Percentiles rank a stretch among this genome's conserved stretches.
Conservation (phyloP, 1,140 invertebrate species). For the Harlomillsia oculata region DNA sequence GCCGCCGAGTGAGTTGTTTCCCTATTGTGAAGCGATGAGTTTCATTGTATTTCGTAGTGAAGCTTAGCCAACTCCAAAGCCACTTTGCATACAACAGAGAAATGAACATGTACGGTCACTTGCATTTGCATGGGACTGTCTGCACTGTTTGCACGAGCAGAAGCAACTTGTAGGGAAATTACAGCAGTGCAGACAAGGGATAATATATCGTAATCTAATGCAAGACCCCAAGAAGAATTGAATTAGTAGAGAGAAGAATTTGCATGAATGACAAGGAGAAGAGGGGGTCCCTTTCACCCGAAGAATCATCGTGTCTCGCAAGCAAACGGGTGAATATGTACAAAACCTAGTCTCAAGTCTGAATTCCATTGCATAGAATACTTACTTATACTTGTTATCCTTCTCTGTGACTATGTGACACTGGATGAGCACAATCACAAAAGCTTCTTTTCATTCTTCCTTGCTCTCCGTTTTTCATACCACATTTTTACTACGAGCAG, state of each 20-base stretch:
- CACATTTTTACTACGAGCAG: too few species aligned
- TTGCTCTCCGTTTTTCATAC: too few species aligned
- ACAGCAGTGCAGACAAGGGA: not conserved
- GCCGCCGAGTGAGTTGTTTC: too few species aligned
- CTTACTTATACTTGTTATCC: not conserved
- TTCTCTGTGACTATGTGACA: not conserved
- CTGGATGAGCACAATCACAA: not conserved
- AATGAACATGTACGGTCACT: not conserved
- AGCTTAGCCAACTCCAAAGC: too few species aligned
- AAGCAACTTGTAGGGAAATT: not conserved
- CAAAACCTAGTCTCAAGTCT: not conserved
- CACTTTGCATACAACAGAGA: too few species aligned
- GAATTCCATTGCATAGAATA: not conserved
- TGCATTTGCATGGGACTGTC: not conserved
- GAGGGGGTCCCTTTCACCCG: too few species aligned
- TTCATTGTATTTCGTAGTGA: too few species aligned
- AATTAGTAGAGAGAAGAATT: slow-evolving; percentile 24
- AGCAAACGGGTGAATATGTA: not conserved
- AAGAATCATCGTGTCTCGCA: too few species aligned
- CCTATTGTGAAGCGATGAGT: too few species aligned
- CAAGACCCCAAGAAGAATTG: slow-evolving; percentile 19
- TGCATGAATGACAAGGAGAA: slow-evolving; percentile 12
- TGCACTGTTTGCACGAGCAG: not conserved
- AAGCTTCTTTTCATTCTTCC: too few species aligned
- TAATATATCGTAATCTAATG: slow-evolving; percentile 24